Evolutionary conservation across 2,888 invertebrate genomes (phyloP), one percentile per base, ranked within the genome.

Genomic region (Agonopterix subpropinquella): DNA sequence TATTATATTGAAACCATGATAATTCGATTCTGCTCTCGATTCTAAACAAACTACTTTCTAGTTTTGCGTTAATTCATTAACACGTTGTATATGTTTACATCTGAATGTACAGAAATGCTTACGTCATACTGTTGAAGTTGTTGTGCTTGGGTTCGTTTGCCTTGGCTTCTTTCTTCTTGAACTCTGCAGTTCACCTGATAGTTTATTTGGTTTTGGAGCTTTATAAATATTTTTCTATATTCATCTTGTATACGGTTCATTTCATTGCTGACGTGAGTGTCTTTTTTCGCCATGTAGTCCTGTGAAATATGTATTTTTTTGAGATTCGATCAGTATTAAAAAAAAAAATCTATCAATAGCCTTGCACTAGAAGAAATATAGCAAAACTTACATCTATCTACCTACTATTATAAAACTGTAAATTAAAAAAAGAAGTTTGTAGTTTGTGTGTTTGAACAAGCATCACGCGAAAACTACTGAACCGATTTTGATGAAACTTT

Each of bases 231-330:
- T 64, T 85, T 88, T 56, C 89, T 79, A 64, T 92, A 92, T 55
- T 90, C 91, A 41, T 89, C 84, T 61, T 92, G 92, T 59, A 92
- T 89, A 41, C 92, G 84, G 53, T 90, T 90, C 66, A 91, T 90
- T 70, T 93, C 92, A 51, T 87, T 89, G 57, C 87, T 83, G 56
- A 92, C 89, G 63, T 92, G 92, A 28, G 90, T 89, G 52, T 92
- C 92, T 60, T 91, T 92, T 56, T 92, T 91, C 35, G 89, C 82
- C 11, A 91, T 89, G 58, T 92, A 92, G 55, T 91, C 90, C 91
- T 92, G 75, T n/a, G 8, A 43, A 45, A 11, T 13, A 8, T 7
- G 10, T 36, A 28, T 39, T 44, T 39, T 1, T 39, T 37, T 37
- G 37, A 4, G 28, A 28, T 28, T 28, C 28, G 28, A 7, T 28